Base-by-base conservation (phyloP, 2,888 invertebrate genomes). In the Cantharis flavilabris region DNA sequence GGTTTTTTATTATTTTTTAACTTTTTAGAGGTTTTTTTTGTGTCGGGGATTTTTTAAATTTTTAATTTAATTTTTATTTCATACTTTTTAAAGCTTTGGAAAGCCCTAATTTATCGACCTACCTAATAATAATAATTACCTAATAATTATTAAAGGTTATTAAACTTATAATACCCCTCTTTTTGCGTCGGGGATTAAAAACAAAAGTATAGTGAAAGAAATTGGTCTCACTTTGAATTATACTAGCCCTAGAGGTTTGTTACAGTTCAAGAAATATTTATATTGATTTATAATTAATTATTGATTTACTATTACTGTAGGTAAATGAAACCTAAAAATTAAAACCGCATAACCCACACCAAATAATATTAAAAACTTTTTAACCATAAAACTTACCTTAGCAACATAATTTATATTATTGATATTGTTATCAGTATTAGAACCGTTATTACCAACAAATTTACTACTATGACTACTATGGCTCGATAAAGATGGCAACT, bases 401-500 rank as follows among this genome's bases (percentile, higher is more conserved):
- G 88, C 85, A 81, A 84, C 85, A 81, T 88, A 83, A 83, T 88
- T 88, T 73, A 88, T 87, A 83, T 89, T 89, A 80, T 87, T 88
- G 76, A 88, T 86, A 79, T 86, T 86, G 77, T 83, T 84, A 80
- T 84, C 86, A 75, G 80, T 81, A 33, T 70, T 74, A 23, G 79
- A 78, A n/a, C 79, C 78, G 73, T 78, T 76, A 71, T 75, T 78
- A 62, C 73, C 78, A 33, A 73, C 77, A 49, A 72, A 72, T 67
- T 30, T 77, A 77, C 33, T 33, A 33, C 79, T 81, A 49, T 74
- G 71, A 62, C 77, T 79, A 72, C 79, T 80, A 72, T 82, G 72
- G 65, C 71, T 80, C 26, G 80, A 79, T 26, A 78, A 71, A 1
- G 80, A 73, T 64, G 77, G 79, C 49, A 76, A 70, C 67, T 79